phyloP scores from a whole-genome alignment of 2,888 invertebrate genomes.

The Brenthis hecate region DNA sequence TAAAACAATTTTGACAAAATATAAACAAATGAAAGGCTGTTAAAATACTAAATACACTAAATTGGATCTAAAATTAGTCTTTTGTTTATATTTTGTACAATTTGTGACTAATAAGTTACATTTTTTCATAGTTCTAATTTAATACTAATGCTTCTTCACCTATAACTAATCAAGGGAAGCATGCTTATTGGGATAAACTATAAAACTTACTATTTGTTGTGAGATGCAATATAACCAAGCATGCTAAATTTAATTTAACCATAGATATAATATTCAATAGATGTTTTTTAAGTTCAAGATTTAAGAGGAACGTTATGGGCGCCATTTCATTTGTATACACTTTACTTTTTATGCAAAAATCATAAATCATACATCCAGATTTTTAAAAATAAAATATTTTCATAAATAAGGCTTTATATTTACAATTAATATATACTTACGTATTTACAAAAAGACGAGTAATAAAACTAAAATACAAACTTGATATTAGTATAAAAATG shows the following conservation, averaged over 20 bases:
- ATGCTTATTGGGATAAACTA: slow-evolving; percentile 53
- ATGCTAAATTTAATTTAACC: slow-evolving; percentile 22
- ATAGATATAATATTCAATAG: slow-evolving; percentile 4
- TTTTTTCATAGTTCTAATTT: slow-evolving; percentile 45
- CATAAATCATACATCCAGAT: slow-evolving; percentile 1
- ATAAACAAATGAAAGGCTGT: background rate
- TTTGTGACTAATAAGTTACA: slow-evolving; percentile 39
- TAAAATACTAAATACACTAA: too few relatives aligned
- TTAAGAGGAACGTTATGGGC: slow-evolving; percentile 13
- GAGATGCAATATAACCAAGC: slow-evolving; percentile 64
- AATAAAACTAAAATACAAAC: background rate
- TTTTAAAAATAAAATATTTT: slow-evolving; percentile 4
- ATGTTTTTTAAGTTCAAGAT: background rate
- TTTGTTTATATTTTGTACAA: background rate
- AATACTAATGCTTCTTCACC: slow-evolving; percentile 63
- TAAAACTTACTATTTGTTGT: slow-evolving; percentile 79
- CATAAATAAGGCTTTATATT: background rate
- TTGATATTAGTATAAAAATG: background rate
- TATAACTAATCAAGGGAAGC: slow-evolving; percentile 56
- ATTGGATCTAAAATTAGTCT: too few relatives aligned
- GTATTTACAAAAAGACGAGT: background rate
- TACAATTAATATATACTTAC: background rate
- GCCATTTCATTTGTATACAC: slow-evolving; percentile 4
- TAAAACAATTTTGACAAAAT: background rate
- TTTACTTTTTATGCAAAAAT: background rate